These are phyloP conservation scores for Trididemnum miniatum DNA, from an alignment of 23 tunicate species.

Conservation along the genomic window DNA sequence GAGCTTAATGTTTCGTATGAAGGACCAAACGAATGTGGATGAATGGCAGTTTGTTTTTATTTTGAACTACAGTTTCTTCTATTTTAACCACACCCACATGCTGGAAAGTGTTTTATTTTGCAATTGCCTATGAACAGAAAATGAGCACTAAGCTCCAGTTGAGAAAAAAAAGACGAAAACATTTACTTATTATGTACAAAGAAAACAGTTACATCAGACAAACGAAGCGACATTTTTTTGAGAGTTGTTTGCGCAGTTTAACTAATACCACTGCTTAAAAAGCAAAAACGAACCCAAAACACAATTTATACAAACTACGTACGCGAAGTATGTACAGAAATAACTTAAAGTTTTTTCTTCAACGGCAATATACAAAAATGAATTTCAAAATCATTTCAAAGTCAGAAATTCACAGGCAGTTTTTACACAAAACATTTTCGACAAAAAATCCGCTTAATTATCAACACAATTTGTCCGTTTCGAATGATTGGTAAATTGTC, in stretches of 20 bases:
- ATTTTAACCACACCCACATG: too few species aligned
- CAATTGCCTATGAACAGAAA: constrained; percentile 30
- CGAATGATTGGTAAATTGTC: background rate
- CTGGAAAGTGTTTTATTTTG: constrained; percentile 11
- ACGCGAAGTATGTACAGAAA: constrained; percentile 14
- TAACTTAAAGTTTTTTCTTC: background rate
- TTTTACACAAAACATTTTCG: too few species aligned
- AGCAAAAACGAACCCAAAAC: constrained; percentile 32
- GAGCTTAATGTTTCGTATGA: too few species aligned
- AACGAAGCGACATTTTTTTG: too few species aligned
- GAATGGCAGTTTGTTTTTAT: too few species aligned
- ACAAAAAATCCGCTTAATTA: too few species aligned
- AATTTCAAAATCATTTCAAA: too few species aligned
- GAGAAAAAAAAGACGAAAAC: background rate
- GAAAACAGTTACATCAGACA: too few species aligned
- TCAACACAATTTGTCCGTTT: too few species aligned
- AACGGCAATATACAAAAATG: constrained; percentile 1
- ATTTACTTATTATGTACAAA: background rate
- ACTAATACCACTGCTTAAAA: constrained; percentile 57
- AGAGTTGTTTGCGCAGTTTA: constrained; percentile 66
- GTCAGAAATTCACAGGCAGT: too few species aligned
- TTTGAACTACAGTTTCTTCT: too few species aligned
- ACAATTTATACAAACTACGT: background rate
- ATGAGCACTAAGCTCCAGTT: background rate
- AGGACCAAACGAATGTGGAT: too few species aligned